A percentile compares a stretch with the other conserved stretches of the same genome.
Conservation (phyloP, 2,888 invertebrate genomes). For the Leptothorax acervorum region DNA sequence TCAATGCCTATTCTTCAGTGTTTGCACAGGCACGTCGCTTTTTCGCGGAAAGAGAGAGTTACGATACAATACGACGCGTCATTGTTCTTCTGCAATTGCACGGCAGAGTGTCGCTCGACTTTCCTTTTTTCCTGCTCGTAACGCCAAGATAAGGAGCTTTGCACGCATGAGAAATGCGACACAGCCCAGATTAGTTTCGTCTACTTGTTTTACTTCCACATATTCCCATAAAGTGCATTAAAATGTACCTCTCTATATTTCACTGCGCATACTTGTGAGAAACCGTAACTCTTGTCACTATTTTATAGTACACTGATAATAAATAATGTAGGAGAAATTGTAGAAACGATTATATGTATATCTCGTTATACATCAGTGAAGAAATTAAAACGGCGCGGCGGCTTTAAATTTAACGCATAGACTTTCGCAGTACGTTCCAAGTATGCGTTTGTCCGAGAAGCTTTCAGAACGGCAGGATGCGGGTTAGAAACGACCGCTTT, state of each 20-base stretch:
- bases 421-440: conserved; percentile 16
- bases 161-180: conserved; percentile 27
- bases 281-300: background rate
- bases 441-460: conserved; percentile 38
- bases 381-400: conserved; percentile 17
- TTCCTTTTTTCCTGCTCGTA: conserved; percentile 43
- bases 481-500: conserved; percentile 65
- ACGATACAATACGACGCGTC: conserved; percentile 42
- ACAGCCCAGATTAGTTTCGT: conserved; percentile 15
- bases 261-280: background rate
- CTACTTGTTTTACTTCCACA: background rate
- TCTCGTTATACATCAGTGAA: background rate
- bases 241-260: background rate
- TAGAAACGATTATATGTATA: background rate
- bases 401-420: background rate
- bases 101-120: conserved; percentile 34
- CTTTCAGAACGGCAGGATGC: conserved; percentile 68
- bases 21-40: conserved; percentile 23
- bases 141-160: conserved; percentile 33
- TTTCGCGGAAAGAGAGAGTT: conserved; percentile 51
- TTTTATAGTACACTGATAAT: background rate
- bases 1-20: background rate
- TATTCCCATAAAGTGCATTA: background rate
- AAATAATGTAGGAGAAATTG: background rate
- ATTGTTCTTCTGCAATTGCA: conserved; percentile 49